Evolutionary conservation across 2,888 invertebrate genomes (phyloP).

Genomic region (Orthonevra nobilis): DNA sequence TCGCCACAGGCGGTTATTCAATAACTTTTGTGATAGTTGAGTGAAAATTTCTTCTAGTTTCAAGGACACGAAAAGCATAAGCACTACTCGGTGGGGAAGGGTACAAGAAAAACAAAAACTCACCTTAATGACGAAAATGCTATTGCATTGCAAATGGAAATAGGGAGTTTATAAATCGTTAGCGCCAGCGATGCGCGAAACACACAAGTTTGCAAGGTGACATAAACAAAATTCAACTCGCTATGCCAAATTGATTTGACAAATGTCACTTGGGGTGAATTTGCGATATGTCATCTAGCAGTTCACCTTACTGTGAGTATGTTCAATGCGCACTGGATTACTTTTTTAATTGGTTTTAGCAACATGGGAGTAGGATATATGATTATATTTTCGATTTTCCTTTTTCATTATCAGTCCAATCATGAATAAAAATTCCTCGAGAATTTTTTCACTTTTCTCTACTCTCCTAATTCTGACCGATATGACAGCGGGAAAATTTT

Average conservation of each 20-base stretch:
- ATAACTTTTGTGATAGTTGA: constrained; percentile 29
- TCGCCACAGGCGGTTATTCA: constrained; percentile 48
- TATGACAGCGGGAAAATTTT: too few species aligned
- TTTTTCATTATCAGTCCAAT: too few species aligned
- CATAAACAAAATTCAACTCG: constrained; percentile 30
- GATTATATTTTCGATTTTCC: too few species aligned
- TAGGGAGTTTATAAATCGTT: constrained; percentile 27
- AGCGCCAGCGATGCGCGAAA: constrained; percentile 44
- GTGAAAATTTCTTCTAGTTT: constrained; percentile 54
- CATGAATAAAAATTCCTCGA: too few species aligned
- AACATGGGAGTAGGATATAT: too few species aligned
- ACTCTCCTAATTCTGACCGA: too few species aligned
- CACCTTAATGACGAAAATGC: constrained; percentile 61
- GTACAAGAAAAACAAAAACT: constrained; percentile 36
- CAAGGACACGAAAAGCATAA: constrained; percentile 48
- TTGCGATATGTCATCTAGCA: background rate
- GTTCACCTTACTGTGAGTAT: too few species aligned
- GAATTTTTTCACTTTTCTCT: too few species aligned
- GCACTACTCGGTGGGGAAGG: constrained; percentile 8
- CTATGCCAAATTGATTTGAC: too few species aligned
- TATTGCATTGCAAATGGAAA: constrained; percentile 58
- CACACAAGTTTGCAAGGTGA: background rate
- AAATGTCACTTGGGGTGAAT: constrained; percentile 35
- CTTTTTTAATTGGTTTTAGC: too few species aligned
- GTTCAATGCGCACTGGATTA: too few species aligned